Conservation (phyloP, 1,140 invertebrate species). For the Paramacrobiotus metropolitanus region DNA sequence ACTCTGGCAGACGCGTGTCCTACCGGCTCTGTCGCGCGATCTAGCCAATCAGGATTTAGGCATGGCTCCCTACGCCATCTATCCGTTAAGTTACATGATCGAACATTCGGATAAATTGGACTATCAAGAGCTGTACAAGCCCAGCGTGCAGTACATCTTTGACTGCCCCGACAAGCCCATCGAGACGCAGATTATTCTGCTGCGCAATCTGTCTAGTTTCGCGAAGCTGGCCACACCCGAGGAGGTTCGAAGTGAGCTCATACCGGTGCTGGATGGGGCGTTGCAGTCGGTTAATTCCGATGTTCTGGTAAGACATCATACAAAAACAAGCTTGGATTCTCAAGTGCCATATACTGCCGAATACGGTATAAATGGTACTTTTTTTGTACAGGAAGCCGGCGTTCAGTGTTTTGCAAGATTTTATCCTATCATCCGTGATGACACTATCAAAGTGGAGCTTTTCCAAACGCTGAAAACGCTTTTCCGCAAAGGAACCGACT, state of each 20-base stretch:
- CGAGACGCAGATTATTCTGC: not conserved
- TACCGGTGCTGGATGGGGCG: not conserved
- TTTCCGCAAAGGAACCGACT: not conserved
- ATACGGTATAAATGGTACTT: too few species aligned
- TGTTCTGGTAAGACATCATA: not conserved
- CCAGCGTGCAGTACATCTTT: not conserved
- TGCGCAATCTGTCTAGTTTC: not conserved
- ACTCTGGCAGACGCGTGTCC: not conserved
- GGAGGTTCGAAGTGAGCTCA: not conserved
- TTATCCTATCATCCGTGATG: not conserved
- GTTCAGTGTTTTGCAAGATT: not conserved
- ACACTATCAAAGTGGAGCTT: not conserved
- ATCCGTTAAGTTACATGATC: not conserved
- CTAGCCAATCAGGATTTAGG: not conserved
- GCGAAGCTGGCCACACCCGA: not conserved
- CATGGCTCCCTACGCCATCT: not conserved
- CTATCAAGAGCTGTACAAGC: not conserved
- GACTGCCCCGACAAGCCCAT: not conserved
- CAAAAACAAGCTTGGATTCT: too few species aligned
- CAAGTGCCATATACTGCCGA: too few species aligned
- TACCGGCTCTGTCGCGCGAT: not conserved
- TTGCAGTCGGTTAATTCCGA: not conserved
- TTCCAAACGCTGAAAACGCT: not conserved
- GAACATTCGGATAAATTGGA: constrained; percentile 1
- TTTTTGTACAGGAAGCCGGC: constrained; percentile 1